Evolutionary conservation across 2,888 invertebrate genomes (phyloP), one percentile per base, ranked within the genome.

Genomic region (Nomada lathburiana): DNA sequence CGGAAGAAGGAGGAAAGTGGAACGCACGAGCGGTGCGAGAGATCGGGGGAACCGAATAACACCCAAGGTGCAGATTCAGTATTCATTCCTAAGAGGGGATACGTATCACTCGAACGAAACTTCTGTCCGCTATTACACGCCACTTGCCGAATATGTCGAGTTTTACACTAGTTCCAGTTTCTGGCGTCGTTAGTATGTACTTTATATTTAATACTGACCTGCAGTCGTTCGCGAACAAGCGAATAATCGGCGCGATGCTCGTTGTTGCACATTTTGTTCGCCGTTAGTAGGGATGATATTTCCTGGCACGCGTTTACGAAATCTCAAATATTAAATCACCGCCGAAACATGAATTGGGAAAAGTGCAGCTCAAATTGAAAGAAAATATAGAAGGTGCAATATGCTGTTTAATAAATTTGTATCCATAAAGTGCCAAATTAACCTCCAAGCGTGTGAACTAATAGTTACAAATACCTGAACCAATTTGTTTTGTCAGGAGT

Each of bases 21-120:
- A 64, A 26, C 20, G 36, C 10, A 36, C 7, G 7, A 36, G 36
- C 23, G 62, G 73, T 50, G 36, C 18, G 59, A 29, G 71, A 63
- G 79, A 53, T n/a, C 53, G 62, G 44, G 63, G 52, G 80, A 78
- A 76, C 47, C 65, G 76, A 74, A 71, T 78, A 73, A 79, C 64
- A 36, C 80, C 72, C 67, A 64, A 80, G 83, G 80, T 79, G 75
- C 71, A 86, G 83, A 90, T 90, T 89, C 88, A 86, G 90, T 89
- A 90, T 91, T 91, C 87, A 89, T 87, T 84, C 81, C 74, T 77
- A 60, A 60, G 78, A 84, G 86, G 83, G 80, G 62, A 72, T 69
- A 70, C 75, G 52, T 59, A 26, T 20, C 47, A 47, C 29, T 42
- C 36, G 63, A 79, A 80, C 76, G 77, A 73, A 74, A 82, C 72